A percentile compares a stretch with the other conserved stretches of the same genome.
Conservation (phyloP, 2,888 invertebrate genomes). For the Neoaliturus tenellus region DNA sequence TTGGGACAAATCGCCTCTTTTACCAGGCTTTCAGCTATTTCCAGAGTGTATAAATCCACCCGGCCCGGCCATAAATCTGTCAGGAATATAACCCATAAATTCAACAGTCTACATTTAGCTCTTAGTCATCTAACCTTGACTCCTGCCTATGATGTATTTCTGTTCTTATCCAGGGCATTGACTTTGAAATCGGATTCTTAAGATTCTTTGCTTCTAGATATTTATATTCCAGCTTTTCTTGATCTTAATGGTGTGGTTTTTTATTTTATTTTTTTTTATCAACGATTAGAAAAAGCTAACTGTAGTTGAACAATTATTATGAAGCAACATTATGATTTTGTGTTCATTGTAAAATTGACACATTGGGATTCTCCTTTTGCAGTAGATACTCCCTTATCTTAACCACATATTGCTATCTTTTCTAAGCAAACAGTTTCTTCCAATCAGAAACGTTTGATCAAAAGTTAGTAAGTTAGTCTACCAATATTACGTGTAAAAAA, state of each 20-base stretch:
- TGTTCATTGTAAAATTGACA: no score
- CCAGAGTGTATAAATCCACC: neutral
- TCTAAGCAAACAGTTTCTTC: constrained; percentile 1
- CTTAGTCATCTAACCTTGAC: constrained; percentile 38
- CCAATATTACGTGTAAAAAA: no score
- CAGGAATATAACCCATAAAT: neutral
- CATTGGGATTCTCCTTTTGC: neutral
- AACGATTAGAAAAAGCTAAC: no score
- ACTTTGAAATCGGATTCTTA: neutral
- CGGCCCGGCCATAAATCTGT: neutral
- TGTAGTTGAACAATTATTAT: neutral
- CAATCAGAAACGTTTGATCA: neutral
- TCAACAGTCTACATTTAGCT: neutral
- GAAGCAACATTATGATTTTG: no score
- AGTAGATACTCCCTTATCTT: neutral
- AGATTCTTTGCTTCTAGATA: neutral
- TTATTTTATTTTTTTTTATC: no score
- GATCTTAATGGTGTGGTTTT: no score
- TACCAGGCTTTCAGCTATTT: neutral
- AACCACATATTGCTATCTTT: neutral
- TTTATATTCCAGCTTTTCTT: no score
- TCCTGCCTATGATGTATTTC: neutral
- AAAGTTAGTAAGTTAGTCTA: no score
- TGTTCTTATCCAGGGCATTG: neutral
- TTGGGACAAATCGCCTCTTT: no score